phyloP scores from a whole-genome alignment of 2,888 invertebrate genomes.

The Heliconius ethilla region DNA sequence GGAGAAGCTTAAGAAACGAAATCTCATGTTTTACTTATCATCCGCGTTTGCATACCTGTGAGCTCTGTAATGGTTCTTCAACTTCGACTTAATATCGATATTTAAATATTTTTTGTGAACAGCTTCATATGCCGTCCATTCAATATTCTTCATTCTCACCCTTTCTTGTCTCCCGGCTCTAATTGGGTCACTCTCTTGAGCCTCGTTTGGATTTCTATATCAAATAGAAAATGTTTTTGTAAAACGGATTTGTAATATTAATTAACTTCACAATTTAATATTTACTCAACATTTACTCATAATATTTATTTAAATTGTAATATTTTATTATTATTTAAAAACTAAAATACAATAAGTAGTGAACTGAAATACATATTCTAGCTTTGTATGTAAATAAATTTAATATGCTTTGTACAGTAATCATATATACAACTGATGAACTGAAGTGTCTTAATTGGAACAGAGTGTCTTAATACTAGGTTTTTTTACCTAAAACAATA shows the following conservation, averaged over 20 bases:
- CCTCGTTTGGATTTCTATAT: conserved; percentile 93
- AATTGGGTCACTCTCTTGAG: conserved; percentile 85
- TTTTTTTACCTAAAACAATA: neutral
- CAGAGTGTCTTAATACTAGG: no score
- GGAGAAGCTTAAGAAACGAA: neutral
- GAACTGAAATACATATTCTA: neutral
- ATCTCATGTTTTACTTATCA: neutral
- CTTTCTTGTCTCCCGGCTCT: conserved; percentile 89
- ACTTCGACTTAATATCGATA: conserved; percentile 93
- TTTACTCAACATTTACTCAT: neutral
- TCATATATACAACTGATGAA: no score
- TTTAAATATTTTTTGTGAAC: conserved; percentile 96
- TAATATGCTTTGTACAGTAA: neutral
- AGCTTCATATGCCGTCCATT: conserved; percentile 96
- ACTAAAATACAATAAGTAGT: neutral
- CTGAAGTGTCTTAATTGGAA: no score
- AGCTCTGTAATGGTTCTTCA: conserved; percentile 96
- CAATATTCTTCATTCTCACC: conserved; percentile 91
- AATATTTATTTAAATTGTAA: neutral
- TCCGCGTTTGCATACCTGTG: conserved; percentile 80
- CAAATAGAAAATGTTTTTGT: conserved; percentile 1
- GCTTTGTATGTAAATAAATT: neutral
- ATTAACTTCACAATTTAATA: neutral
- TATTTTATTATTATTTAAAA: neutral
- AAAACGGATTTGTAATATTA: neutral